Percentiles rank a stretch among this genome's conserved stretches.
These are phyloP conservation scores for Sphecodes monilicornis DNA, from an alignment of 2,888 invertebrate genomes.

Conservation along the genomic window DNA sequence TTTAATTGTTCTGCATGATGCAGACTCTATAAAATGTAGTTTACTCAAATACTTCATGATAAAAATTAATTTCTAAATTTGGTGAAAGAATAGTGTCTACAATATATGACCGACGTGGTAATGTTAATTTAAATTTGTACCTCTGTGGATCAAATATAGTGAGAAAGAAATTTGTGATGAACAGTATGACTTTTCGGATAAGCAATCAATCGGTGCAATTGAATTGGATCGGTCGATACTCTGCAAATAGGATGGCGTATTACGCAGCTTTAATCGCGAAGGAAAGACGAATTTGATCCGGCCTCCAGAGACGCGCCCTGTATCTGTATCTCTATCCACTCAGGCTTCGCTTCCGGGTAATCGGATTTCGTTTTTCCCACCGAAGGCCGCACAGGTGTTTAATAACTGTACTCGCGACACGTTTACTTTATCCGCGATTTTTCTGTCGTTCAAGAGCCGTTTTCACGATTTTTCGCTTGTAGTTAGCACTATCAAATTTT, in stretches of 20 bases:
- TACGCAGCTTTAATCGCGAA: constrained; percentile 37
- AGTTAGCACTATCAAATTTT: no score
- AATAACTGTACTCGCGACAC: background rate
- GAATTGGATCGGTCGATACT: constrained; percentile 58
- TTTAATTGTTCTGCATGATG: no score
- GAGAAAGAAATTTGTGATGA: background rate
- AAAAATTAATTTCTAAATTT: no score
- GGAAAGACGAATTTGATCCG: constrained; percentile 49
- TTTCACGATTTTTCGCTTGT: no score
- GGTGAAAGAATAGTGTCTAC: no score
- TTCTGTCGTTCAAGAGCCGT: background rate
- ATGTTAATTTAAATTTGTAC: no score
- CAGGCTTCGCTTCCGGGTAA: constrained; percentile 36
- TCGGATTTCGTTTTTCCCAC: constrained; percentile 33
- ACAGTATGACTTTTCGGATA: background rate
- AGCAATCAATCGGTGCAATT: constrained; percentile 16
- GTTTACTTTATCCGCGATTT: background rate
- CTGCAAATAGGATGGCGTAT: constrained; percentile 18
- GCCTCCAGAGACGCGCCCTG: background rate
- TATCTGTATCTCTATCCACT: constrained; percentile 1
- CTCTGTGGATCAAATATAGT: no score
- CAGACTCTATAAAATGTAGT: no score
- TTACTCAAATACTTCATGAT: no score
- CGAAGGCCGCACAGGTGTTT: constrained; percentile 22
- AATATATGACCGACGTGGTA: no score